phyloP scores from a whole-genome alignment of 2,888 invertebrate genomes.

The Erynnis tages region DNA sequence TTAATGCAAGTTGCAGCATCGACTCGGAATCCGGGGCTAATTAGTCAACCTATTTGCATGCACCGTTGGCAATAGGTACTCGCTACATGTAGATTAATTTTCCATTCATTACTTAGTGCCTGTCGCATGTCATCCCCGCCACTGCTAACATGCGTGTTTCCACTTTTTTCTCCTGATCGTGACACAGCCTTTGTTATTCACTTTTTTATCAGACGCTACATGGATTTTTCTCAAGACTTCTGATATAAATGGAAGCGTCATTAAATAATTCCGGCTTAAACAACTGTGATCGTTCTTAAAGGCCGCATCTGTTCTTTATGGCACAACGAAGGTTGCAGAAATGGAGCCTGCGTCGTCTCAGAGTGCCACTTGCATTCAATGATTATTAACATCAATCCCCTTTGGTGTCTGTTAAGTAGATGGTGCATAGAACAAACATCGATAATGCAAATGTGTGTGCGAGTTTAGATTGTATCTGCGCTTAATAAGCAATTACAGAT shows the following conservation, averaged over 20 bases:
- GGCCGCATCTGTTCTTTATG: slow-evolving; percentile 10
- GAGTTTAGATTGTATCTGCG: not conserved
- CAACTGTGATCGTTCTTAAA: slow-evolving; percentile 9
- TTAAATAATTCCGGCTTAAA: slow-evolving; percentile 13
- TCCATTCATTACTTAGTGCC: slow-evolving; percentile 46
- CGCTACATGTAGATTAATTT: slow-evolving; percentile 44
- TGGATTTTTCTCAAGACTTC: slow-evolving; percentile 8
- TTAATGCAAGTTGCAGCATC: slow-evolving; percentile 14
- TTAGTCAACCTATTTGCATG: slow-evolving; percentile 40
- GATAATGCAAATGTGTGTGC: slow-evolving; percentile 2
- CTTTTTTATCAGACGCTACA: too few species aligned
- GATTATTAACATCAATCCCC: slow-evolving; percentile 9
- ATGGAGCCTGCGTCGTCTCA: slow-evolving; percentile 2
- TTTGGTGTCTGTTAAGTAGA: not conserved
- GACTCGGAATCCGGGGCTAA: slow-evolving; percentile 9
- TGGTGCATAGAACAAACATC: not conserved
- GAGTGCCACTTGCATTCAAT: slow-evolving; percentile 13
- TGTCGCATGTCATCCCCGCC: slow-evolving; percentile 12
- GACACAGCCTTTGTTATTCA: slow-evolving; percentile 16
- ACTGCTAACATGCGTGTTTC: slow-evolving; percentile 6
- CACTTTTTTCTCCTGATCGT: slow-evolving; percentile 13
- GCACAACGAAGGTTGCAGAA: slow-evolving; percentile 24
- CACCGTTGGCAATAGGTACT: slow-evolving; percentile 36
- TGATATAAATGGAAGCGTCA: slow-evolving; percentile 13
- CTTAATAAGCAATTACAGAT: not conserved